A percentile compares a stretch with the other conserved stretches of the same genome.
Evolutionary conservation across 1,140 invertebrate genomes (phyloP).

Genomic region (Sitodiplosis mosellana): DNA sequence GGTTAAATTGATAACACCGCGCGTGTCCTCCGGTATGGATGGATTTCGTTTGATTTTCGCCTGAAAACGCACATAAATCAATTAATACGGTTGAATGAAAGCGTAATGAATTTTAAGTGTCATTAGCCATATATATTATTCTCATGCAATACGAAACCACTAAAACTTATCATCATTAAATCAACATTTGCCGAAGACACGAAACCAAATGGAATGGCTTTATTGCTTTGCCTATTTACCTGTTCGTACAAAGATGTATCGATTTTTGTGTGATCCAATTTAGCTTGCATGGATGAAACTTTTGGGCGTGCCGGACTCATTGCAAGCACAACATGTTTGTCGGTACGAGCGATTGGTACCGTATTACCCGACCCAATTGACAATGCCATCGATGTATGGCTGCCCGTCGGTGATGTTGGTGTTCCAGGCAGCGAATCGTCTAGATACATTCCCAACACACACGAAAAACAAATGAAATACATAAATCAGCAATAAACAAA

Average conservation of each 20-base stretch:
- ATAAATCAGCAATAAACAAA: no score
- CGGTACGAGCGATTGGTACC: conserved; percentile 27
- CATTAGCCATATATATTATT: no score
- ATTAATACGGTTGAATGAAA: not conserved
- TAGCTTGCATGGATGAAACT: conserved; percentile 30
- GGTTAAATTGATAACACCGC: conserved; percentile 29
- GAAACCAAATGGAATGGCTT: conserved; percentile 3
- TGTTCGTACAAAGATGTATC: conserved; percentile 31
- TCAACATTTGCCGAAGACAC: not conserved
- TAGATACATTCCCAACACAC: not conserved
- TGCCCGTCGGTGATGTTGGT: conserved; percentile 25
- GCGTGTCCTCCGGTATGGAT: conserved; percentile 21
- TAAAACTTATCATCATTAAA: not conserved
- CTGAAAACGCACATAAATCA: not conserved
- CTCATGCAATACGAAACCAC: not conserved
- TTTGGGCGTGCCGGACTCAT: conserved; percentile 23
- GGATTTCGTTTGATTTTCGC: not conserved
- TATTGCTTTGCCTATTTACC: no score
- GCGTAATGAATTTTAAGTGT: not conserved
- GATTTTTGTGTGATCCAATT: conserved; percentile 34
- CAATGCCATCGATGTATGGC: conserved; percentile 20
- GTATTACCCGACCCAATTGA: conserved; percentile 16
- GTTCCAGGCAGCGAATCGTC: conserved; percentile 28
- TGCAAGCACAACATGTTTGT: conserved; percentile 33
- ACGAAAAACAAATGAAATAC: not conserved